phyloP scores from a whole-genome alignment of 2,113 vertebrate species.

The Micromys minutus region DNA sequence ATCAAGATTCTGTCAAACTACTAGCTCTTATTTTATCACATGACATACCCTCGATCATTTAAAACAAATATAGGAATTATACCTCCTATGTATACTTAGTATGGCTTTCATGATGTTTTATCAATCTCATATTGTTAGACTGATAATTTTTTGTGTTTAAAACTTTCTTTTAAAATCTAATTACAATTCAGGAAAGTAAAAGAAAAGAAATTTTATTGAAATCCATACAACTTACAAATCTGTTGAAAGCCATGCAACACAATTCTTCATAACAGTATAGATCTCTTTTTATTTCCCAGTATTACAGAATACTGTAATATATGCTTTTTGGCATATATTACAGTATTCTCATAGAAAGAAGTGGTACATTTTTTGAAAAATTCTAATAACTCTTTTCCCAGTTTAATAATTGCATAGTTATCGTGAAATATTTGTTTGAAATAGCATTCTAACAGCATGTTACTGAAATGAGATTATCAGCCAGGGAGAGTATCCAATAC shows the following conservation, averaged over 20 bases:
- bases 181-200: background rate
- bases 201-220: background rate
- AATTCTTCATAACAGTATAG: background rate
- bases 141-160: background rate
- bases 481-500: background rate
- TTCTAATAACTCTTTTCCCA: background rate
- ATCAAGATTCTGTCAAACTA: background rate
- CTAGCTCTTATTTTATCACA: background rate
- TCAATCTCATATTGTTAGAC: background rate
- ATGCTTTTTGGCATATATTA: background rate
- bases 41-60: background rate
- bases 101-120: background rate
- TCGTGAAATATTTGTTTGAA: background rate
- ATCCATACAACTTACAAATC: too few relatives aligned
- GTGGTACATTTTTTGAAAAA: background rate
- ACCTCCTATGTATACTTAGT: background rate
- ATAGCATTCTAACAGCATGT: background rate
- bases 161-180: background rate
- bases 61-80: conserved; percentile 24
- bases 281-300: background rate
- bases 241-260: background rate
- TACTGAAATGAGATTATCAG: background rate
- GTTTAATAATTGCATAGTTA: conserved; percentile 23
- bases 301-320: too few relatives aligned
- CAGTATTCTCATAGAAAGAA: background rate